Conservation (phyloP, 2,888 invertebrate species). For the Yponomeuta malinellus region DNA sequence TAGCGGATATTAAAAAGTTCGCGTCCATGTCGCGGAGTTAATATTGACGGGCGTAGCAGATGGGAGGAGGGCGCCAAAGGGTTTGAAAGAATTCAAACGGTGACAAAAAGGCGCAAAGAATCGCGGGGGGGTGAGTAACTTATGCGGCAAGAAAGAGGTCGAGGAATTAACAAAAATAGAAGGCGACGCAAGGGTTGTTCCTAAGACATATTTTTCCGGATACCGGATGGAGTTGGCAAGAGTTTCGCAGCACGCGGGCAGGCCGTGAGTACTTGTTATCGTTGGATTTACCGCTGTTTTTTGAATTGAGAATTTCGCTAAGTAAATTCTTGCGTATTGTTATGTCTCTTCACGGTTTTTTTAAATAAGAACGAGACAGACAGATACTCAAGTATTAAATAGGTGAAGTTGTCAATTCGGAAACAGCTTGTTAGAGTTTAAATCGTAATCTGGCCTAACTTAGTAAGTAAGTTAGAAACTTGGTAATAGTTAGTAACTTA, state of each 20-base stretch:
- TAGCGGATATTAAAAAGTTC: constrained; percentile 77
- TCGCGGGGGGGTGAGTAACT: constrained; percentile 59
- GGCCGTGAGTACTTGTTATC: no score
- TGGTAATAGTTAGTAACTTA: no score
- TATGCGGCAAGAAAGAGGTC: constrained; percentile 72
- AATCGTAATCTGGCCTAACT: no score
- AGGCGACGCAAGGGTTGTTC: constrained; percentile 60
- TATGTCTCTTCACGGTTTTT: no score
- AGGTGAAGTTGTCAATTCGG: no score
- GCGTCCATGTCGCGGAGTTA: constrained; percentile 66
- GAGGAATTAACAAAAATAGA: constrained; percentile 75
- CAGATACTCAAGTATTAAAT: no score
- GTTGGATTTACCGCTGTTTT: no score
- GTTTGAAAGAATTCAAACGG: constrained; percentile 73
- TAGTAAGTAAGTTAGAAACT: no score
- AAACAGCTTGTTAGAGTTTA: no score
- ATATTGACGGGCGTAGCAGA: constrained; percentile 76
- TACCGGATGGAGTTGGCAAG: constrained; percentile 47
- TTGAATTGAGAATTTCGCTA: no score
- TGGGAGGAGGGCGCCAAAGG: constrained; percentile 55
- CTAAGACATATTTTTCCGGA: constrained; percentile 13
- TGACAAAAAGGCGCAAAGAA: constrained; percentile 76
- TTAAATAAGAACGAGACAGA: no score
- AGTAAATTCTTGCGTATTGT: no score
- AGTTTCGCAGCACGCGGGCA: constrained; percentile 18